Evolutionary conservation across 2,113 vertebrate species (phyloP).

Genomic region (Rhombomys opimus): DNA sequence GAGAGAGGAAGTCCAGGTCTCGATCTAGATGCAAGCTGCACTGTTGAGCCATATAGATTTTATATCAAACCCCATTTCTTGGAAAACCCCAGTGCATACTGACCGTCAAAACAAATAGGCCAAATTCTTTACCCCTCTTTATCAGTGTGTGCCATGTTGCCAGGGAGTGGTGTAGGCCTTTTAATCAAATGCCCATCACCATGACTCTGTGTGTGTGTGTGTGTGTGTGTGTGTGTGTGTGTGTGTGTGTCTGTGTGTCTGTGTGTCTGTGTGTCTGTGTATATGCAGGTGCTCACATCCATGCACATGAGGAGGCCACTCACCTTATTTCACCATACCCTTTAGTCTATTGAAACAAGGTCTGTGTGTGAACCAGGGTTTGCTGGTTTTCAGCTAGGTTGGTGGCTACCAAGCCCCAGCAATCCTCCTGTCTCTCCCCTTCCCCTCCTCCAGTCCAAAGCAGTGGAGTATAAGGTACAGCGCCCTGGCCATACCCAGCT

Average conservation of each 20-base stretch:
- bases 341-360: neutral
- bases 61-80: neutral
- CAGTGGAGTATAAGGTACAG: neutral
- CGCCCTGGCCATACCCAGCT: neutral
- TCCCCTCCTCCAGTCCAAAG: neutral
- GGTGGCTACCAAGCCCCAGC: neutral
- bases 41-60: neutral
- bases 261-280: neutral
- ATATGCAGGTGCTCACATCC: neutral
- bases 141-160: neutral
- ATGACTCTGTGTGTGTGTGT: neutral
- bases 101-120: neutral
- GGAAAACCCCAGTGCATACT: neutral
- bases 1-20: neutral
- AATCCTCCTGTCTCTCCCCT: neutral
- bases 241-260: neutral
- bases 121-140: neutral
- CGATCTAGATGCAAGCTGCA: neutral
- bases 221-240: neutral
- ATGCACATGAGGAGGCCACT: neutral
- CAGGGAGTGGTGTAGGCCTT: neutral
- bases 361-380: neutral
- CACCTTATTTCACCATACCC: neutral
- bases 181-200: neutral
- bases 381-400: neutral